Conservation (phyloP, 2,888 invertebrate species). For the Thymelicus sylvestris region DNA sequence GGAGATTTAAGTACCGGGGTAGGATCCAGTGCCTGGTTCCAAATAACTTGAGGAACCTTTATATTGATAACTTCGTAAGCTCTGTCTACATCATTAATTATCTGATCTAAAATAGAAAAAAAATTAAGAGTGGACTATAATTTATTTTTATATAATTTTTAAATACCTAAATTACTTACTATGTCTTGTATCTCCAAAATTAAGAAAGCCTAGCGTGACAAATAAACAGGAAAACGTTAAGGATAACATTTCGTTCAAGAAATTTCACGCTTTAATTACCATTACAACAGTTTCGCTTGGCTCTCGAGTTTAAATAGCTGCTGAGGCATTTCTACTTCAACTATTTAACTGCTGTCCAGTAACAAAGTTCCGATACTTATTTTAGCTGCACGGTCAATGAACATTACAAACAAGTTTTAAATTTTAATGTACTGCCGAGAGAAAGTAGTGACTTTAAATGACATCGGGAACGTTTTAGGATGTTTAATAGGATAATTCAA, state of each 20-base stretch:
- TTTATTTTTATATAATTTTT: neutral
- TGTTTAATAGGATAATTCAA: constrained; percentile 20
- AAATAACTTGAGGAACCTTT: constrained; percentile 64
- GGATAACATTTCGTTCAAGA: constrained; percentile 25
- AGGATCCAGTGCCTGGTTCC: constrained; percentile 68
- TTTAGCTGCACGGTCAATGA: constrained; percentile 66
- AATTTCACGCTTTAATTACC: constrained; percentile 24
- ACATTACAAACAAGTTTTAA: constrained; percentile 77
- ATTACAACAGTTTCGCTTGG: constrained; percentile 54
- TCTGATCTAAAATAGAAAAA: constrained; percentile 47
- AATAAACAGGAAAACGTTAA: constrained; percentile 45
- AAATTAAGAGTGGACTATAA: neutral
- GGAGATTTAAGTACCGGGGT: constrained; percentile 73
- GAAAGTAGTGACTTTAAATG: constrained; percentile 69
- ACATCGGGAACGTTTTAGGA: constrained; percentile 50
- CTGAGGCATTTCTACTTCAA: constrained; percentile 61
- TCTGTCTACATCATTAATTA: constrained; percentile 54
- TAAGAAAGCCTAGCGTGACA: constrained; percentile 45
- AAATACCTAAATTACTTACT: constrained; percentile 47
- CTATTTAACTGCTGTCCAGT: constrained; percentile 73
- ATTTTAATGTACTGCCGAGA: constrained; percentile 74
- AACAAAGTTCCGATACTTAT: constrained; percentile 66
- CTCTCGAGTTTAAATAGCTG: constrained; percentile 68
- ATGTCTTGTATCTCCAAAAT: constrained; percentile 45
- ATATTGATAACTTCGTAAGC: constrained; percentile 67